Percentiles rank a stretch among this genome's conserved stretches.
These are phyloP conservation scores for Microctenopoma lineatum DNA, from an alignment of 2,797 vertebrate species.

Conservation along the genomic window DNA sequence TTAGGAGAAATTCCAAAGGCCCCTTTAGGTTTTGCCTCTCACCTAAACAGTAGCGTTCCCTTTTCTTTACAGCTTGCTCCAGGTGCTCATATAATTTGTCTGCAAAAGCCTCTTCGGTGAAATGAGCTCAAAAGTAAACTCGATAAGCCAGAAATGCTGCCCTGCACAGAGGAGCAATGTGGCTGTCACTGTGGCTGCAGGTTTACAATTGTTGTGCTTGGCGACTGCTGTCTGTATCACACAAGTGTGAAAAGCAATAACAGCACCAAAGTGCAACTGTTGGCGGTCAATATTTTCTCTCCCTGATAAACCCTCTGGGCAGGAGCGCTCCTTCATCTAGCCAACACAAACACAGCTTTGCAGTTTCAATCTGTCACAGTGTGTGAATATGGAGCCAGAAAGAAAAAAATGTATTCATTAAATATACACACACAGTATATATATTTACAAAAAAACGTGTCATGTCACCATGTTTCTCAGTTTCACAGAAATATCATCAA, in stretches of 20 bases:
- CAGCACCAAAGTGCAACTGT: conserved; percentile 67
- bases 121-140: conserved; percentile 53
- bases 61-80: too few relatives aligned
- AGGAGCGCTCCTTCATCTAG: conserved; percentile 31
- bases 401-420: conserved; percentile 10
- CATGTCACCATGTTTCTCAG: conserved; percentile 30
- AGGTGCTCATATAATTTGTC: conserved; percentile 31
- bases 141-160: conserved; percentile 37
- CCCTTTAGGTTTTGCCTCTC: conserved; percentile 29
- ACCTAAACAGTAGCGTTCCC: conserved; percentile 29
- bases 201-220: conserved; percentile 63
- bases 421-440: background rate
- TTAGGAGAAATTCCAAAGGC: conserved; percentile 28
- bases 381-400: conserved; percentile 46
- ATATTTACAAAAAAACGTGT: conserved; percentile 17
- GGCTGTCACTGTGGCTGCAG: conserved; percentile 50
- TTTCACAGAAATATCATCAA: conserved; percentile 36
- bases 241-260: conserved; percentile 74
- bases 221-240: conserved; percentile 52
- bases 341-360: conserved; percentile 72
- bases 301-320: conserved; percentile 70
- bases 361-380: conserved; percentile 63
- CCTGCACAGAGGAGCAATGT: conserved; percentile 41
- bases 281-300: conserved; percentile 72
- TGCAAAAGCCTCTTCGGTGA: conserved; percentile 18